Evolutionary conservation across 37 sponge, comb jelly and placozoan species (phyloP), one percentile per base, ranked within the genome.

Genomic region (Tethya wilhelma): DNA sequence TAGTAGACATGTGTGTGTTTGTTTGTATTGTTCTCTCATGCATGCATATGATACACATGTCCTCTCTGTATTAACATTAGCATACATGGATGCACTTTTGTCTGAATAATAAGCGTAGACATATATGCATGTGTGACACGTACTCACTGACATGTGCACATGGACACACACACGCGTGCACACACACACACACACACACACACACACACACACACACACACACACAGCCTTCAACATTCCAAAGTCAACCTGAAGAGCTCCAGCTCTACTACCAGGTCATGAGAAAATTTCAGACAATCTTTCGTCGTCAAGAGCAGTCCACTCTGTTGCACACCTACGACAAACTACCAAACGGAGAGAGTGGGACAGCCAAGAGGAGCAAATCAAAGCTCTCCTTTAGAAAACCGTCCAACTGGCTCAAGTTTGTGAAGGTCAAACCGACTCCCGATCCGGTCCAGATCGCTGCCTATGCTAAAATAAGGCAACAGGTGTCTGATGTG

Each of bases 401-500:
- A 62, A 90, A 90, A 78, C 78, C 67, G 32, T 53, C 90, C 37
- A 90, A 75, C 63, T 90, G 90, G 90, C 9, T 31, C 26, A 29
- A 38, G 12, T 84, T 76, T 68, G 38, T 84, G 9, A 74, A 38
- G 19, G 44, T 85, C 8, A 80, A 75, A 29, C 56, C 79, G 1
- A 26, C n/a, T 1, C 71, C 76, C 22, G 79, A 83, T 58, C 79
- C 78, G 3, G 57, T 78, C 0, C 84, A 89, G 45, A 73, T 84
- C 12, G 69, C 41, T 70, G 53, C 71, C 23, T 34, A 36, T 40
- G 19, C 56, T 12, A 26, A 79, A 17, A 90, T 84, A 39, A 79
- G 38, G 30, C 77, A 90, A 25, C 14, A n/a, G 9, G 60, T 67
- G 2, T 29, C 43, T 17, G 69, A 59, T 6, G 33, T 77, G n/a